phyloP scores from a whole-genome alignment of 2,113 vertebrate genomes.

The Phylloscopus whistleri region DNA sequence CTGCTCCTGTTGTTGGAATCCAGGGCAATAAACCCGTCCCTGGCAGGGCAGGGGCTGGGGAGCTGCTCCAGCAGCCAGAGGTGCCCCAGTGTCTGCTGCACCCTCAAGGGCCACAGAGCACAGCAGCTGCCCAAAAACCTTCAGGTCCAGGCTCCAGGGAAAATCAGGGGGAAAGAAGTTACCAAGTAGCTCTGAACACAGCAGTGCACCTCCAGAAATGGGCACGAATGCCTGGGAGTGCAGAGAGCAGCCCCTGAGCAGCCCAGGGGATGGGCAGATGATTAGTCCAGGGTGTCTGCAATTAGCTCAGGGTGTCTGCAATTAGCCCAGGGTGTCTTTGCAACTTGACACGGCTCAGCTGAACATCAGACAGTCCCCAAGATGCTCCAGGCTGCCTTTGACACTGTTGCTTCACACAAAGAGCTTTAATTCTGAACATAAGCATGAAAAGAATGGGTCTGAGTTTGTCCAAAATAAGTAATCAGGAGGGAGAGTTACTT shows the following conservation, averaged over 20 bases:
- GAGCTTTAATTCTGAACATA: neutral
- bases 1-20: neutral
- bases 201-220: neutral
- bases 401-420: neutral
- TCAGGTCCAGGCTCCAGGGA: neutral
- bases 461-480: neutral
- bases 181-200: neutral
- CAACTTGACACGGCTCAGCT: neutral
- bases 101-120: fast-evolving
- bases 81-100: neutral
- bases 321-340: neutral
- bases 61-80: neutral
- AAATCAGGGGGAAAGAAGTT: fast-evolving
- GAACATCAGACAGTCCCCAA: neutral
- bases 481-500: neutral
- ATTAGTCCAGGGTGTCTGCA: neutral
- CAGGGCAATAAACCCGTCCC: neutral
- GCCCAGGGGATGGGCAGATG: neutral
- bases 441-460: neutral
- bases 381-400: neutral
- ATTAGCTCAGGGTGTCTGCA: neutral
- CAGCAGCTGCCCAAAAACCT: neutral
- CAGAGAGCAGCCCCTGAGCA: neutral
- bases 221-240: fast-evolving
- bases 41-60: neutral